These are phyloP conservation scores for Anas flavirostris DNA, from an alignment of 2,797 vertebrate species.

Conservation along the genomic window DNA sequence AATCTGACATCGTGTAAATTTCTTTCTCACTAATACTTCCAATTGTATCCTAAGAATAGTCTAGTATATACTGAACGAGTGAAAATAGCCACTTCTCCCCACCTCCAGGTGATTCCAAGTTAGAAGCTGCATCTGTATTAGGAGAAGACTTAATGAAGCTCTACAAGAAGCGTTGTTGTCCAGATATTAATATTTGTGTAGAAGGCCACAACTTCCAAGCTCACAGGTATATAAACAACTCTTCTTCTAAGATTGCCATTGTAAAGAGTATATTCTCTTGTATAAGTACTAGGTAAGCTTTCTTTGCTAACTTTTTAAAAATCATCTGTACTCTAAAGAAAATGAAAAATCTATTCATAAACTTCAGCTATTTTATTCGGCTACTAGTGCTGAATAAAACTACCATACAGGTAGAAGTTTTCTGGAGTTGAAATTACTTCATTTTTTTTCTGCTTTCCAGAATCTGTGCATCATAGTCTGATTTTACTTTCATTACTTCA, in stretches of 20 bases:
- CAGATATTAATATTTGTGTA: constrained; percentile 89
- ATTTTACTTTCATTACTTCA: background rate
- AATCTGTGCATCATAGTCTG: background rate
- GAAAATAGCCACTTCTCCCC: constrained; percentile 19
- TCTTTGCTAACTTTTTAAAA: background rate
- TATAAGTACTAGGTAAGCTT: background rate
- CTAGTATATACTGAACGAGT: background rate
- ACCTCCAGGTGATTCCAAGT: constrained; percentile 66
- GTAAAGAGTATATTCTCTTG: background rate
- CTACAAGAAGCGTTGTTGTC: constrained; percentile 82
- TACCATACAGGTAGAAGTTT: background rate
- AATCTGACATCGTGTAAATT: background rate
- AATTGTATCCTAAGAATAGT: background rate
- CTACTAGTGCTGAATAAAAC: background rate
- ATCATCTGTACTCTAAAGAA: background rate
- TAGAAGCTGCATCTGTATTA: constrained; percentile 86
- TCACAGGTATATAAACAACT: constrained; percentile 85
- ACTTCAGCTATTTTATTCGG: background rate
- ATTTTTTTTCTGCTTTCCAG: background rate
- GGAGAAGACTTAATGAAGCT: constrained; percentile 89
- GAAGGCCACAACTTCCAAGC: constrained; percentile 87
- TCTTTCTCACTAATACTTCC: background rate
- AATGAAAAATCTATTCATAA: background rate
- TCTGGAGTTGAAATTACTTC: background rate
- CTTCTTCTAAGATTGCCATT: background rate